Percentiles rank a stretch among this genome's conserved stretches.
Conservation (phyloP, 2,797 vertebrate genomes). For the Hemitrygon akajei region DNA sequence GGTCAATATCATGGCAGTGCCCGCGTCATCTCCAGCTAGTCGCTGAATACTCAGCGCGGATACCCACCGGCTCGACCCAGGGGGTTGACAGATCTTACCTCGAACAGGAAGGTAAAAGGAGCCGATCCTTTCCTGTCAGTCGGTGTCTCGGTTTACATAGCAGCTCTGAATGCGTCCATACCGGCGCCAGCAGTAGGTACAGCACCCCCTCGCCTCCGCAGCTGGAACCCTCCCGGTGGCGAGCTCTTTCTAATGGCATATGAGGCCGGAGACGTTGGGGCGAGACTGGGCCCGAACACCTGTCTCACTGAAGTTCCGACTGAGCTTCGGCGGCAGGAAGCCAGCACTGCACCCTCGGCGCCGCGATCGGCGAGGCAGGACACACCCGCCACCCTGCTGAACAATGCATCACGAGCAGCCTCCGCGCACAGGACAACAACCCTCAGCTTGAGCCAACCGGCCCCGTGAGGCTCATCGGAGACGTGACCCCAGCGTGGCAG, state of each 20-base stretch:
- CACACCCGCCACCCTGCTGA: background rate
- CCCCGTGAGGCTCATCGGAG: too few relatives aligned
- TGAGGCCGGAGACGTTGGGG: background rate
- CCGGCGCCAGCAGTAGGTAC: background rate
- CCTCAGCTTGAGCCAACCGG: background rate
- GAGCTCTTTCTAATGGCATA: background rate
- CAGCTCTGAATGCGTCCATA: background rate
- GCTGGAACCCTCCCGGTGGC: background rate
- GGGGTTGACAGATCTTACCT: background rate
- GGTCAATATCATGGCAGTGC: too few relatives aligned
- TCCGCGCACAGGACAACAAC: background rate
- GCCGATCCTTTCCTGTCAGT: background rate
- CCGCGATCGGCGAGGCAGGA: background rate
- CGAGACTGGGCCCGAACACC: background rate
- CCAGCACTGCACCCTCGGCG: background rate
- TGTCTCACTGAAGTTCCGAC: background rate
- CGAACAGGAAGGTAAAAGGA: background rate
- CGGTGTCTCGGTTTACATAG: background rate
- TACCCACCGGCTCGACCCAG: background rate
- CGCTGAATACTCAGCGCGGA: background rate
- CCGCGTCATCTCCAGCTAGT: too few relatives aligned
- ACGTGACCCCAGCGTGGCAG: too few relatives aligned
- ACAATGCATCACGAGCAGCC: background rate
- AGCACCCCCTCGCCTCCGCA: too few relatives aligned
- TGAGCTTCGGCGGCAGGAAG: background rate